Evolutionary conservation across 1,140 invertebrate species (phyloP), one percentile per base, ranked within the genome.

Genomic region (Armadillidium nasatum): DNA sequence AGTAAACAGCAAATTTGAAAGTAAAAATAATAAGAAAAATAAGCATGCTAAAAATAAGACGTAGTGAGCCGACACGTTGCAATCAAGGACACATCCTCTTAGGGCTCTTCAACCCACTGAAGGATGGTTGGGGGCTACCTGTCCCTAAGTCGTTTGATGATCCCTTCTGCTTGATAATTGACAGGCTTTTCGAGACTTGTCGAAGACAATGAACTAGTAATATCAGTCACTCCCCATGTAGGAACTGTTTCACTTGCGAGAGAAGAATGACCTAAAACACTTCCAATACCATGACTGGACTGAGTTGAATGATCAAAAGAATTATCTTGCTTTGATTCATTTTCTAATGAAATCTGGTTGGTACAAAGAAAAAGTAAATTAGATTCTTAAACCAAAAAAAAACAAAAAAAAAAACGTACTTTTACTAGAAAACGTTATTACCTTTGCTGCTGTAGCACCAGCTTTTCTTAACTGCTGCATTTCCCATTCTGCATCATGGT

Each of bases 391-490:
- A n/a, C n/a, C n/a, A n/a, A n/a, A n/a, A 7, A 71, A 9, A 33
- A 71, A 50, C 9, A 50, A 50, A 50, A 50, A 50, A 50, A 50
- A 50, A 50, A 50, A 10, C 15, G 46, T 10, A 71, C 23, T 71
- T 22, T 9, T 43, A 22, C 19, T 2, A 0, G n/a, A 71, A 23
- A 43, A 23, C 6, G 33, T 23, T 43, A 72, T 43, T 23, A 91
- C 88, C 85, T 91, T 88, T 76, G 46, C 15, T 15, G 90, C 89
- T 79, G 91, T 90, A 6, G 92, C 93, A 54, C 96, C 94, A 54
- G 93, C 96, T 88, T 98, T 98, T 82, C 93, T 88, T 83, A 98
- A 94, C 86, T 97, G 95, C 82, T 92, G 90, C 82, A 91, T 90
- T 86, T 97, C 95, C 94, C 95, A 97, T 76, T 91, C 89, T 84